Conservation (phyloP, 2,113 vertebrate genomes). For the Daubentonia madagascariensis region DNA sequence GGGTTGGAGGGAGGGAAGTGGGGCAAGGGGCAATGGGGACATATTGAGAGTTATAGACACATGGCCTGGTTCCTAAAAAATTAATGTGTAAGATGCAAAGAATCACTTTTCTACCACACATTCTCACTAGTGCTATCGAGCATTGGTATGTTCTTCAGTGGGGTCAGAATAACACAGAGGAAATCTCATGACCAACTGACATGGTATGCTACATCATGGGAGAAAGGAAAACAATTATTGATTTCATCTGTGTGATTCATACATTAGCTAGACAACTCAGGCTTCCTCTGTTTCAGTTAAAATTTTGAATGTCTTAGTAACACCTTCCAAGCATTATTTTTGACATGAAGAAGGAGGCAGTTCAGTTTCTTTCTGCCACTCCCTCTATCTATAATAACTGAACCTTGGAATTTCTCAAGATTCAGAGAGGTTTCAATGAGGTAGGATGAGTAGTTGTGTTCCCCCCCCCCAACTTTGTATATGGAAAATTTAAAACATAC, state of each 20-base stretch:
- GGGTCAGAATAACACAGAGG: not conserved
- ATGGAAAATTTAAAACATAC: not conserved
- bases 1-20: not conserved
- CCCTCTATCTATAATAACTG: not conserved
- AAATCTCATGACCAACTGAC: not conserved
- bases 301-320: not conserved
- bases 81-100: not conserved
- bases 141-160: not conserved
- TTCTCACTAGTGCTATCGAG: not conserved
- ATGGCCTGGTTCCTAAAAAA: not conserved
- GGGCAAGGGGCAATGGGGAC: too few species aligned
- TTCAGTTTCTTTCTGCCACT: not conserved
- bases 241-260: not conserved
- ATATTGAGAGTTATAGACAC: not conserved
- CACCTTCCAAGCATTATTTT: not conserved
- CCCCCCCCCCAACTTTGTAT: not conserved
- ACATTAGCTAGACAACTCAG: not conserved
- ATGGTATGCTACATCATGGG: not conserved
- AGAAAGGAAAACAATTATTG: not conserved
- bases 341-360: not conserved
- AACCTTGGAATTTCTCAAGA: not conserved
- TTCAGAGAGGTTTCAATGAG: not conserved
- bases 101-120: not conserved
- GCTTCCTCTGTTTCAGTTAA: not conserved
- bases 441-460: not conserved